Base-by-base conservation (phyloP, 2,797 vertebrate species). In the Labroides dimidiatus region DNA sequence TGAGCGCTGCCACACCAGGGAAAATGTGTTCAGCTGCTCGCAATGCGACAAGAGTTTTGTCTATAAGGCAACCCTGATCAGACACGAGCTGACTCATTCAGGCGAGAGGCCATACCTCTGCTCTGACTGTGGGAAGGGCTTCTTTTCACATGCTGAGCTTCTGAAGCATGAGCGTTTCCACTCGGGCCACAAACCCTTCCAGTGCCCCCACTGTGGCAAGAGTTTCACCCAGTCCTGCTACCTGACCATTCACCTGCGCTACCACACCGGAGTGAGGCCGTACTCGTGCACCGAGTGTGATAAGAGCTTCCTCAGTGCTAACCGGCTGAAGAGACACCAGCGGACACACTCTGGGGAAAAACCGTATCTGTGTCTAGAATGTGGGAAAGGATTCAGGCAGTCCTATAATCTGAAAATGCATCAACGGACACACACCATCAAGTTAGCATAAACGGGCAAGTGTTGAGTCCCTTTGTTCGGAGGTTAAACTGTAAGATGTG, bases 151-250 rank as follows among this genome's bases (percentile, higher is more conserved):
- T 1, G 91, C 91, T 0, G 92, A 93, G 81, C 88, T 94, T 1
- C 73, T 93, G 39, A 93, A 93, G 36, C 93, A 94, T 6, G 90
- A 94, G 58, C 89, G 93, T 5, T 94, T 93, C 80, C 93, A 94
- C 88, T 92, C 93, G 0, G 94, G 93, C 5, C 89, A 93, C 80
- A 93, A 91, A 75, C 93, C 93, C 5, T 95, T 94, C 72, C 89
- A 89, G 62, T 94, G 94, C 59, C 68, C 81, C 1, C 81, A 91
- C 72, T 94, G 93, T 1, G 86, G 78, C 20, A 94, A 94, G 84
- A 90, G 56, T 1, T 94, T 94, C 75, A 94, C 92, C 0, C 91
- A 94, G 83, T 92, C 93, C 2, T 94, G 93, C 83, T 94, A 94
- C 84, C 84, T 94, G 51, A 93, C 92, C 49, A 75, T 93, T 44